These are phyloP conservation scores for Pomacea maculata DNA, from an alignment of 1,140 invertebrate species.

Conservation along the genomic window DNA sequence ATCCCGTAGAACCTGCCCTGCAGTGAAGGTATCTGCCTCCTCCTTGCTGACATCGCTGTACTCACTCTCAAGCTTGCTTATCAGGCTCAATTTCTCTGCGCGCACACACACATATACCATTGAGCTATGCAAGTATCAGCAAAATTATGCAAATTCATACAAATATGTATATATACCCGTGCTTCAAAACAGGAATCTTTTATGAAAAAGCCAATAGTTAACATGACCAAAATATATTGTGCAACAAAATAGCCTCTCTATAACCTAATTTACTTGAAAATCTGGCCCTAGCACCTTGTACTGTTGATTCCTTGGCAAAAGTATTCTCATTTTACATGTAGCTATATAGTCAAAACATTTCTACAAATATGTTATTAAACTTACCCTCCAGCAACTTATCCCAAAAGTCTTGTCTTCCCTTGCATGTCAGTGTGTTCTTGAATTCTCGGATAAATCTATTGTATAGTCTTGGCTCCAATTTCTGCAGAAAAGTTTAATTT, in stretches of 20 bases:
- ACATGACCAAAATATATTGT: too few relatives aligned
- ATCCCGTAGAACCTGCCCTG: conserved; percentile 39
- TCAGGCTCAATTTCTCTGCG: conserved; percentile 45
- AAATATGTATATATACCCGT: too few relatives aligned
- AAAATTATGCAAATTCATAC: too few relatives aligned
- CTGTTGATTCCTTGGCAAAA: too few relatives aligned
- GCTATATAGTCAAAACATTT: not conserved
- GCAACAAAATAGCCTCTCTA: too few relatives aligned
- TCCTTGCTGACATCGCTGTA: conserved; percentile 38
- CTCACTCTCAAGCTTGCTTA: conserved; percentile 45
- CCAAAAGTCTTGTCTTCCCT: conserved; percentile 52
- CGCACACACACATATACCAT: not conserved
- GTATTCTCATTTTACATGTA: not conserved
- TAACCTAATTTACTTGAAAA: too few relatives aligned
- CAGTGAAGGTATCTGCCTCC: conserved; percentile 38
- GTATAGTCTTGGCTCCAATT: conserved; percentile 43
- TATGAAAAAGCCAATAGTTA: too few relatives aligned
- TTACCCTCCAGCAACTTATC: conserved; percentile 48
- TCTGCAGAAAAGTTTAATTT: conserved; percentile 32
- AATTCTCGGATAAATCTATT: conserved; percentile 49
- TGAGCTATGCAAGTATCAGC: too few relatives aligned
- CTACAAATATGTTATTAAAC: not conserved
- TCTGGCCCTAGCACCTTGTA: too few relatives aligned
- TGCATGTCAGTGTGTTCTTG: conserved; percentile 45
- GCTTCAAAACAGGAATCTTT: too few relatives aligned